Base-by-base conservation (phyloP, 2,888 invertebrate species). In the Fabriciana adippe region DNA sequence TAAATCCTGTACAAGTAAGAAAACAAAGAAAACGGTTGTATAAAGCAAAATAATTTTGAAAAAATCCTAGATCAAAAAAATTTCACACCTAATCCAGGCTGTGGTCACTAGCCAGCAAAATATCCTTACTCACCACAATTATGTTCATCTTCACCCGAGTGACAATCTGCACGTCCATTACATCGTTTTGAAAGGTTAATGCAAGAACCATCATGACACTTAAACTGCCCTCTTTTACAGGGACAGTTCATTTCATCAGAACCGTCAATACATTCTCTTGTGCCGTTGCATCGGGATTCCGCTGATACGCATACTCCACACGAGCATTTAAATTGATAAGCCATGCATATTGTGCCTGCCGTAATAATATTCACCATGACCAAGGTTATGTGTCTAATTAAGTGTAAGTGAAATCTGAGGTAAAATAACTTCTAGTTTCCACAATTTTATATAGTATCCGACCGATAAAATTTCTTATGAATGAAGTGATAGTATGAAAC, bases 191-290 rank as follows among this genome's bases (percentile, higher is more conserved):
- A 92, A 75, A 91, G 87, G 78, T 93, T 92, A 82, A 96, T 93
- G 87, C 96, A 96, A 80, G 93, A 87, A 72, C 95, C 95, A 78
- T 95, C 94, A 76, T 94, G 88, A 84, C 95, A 95, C 62, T 84
- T 83, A 81, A 93, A 93, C 78, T 94, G 86, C 67, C 89, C 94
- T 68, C 90, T 81, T 80, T 87, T 90, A 81, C 92, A 91, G 68
- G 87, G 82, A 75, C 92, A 92, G 73, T 82, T 80, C 55, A 64
- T 74, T 80, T 92, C 92, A 69, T 92, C 92, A 6, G 93, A 92
- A 47, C 83, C 85, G 79, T 95, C 94, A 68, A 79, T 74, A 79
- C 94, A 94, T 76, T 94, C 93, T 66, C 68, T 74, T 18, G 86
- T 88, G 63, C 92, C 89, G 80, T 95, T 93, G 85, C 94, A 94